Percentiles rank a stretch among this genome's conserved stretches.
Evolutionary conservation across 1,140 invertebrate species (phyloP).

Genomic region (Papilio polytes): DNA sequence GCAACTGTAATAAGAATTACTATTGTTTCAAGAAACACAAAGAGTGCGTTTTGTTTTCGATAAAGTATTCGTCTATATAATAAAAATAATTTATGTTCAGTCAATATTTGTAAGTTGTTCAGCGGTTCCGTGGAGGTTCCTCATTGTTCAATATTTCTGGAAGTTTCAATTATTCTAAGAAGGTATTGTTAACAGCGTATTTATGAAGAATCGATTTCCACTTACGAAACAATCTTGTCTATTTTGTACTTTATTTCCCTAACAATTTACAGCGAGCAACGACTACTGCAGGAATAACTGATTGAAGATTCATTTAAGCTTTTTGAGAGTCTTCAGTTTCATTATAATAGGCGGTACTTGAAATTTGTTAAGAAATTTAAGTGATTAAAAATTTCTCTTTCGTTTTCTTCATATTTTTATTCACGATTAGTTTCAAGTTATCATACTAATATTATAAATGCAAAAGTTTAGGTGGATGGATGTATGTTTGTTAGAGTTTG

Average conservation of each 20-base stretch:
- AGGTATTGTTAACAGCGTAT: conserved; percentile 10
- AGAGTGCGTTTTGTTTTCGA: background rate
- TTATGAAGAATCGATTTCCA: conserved; percentile 28
- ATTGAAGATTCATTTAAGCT: conserved; percentile 28
- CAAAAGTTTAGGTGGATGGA: too few relatives aligned
- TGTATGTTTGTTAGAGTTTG: too few relatives aligned
- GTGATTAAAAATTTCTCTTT: conserved; percentile 31
- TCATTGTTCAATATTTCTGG: conserved; percentile 2
- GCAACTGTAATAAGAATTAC: background rate
- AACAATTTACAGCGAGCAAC: background rate
- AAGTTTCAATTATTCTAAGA: conserved; percentile 20
- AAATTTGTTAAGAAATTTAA: conserved; percentile 34
- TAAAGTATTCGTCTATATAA: background rate
- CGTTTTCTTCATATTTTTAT: conserved; percentile 26
- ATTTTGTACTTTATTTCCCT: background rate
- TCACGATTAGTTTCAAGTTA: background rate
- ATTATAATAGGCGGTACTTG: conserved; percentile 22
- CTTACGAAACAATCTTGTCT: conserved; percentile 15
- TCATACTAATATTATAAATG: too few relatives aligned
- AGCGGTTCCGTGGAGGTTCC: background rate
- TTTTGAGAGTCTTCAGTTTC: background rate
- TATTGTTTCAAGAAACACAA: conserved; percentile 17
- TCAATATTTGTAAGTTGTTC: conserved; percentile 16
- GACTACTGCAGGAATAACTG: background rate
- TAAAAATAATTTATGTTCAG: conserved; percentile 23